Conservation (phyloP, 37 sponge, comb jelly and placozoan genomes). For the Hormiphora californensis region DNA sequence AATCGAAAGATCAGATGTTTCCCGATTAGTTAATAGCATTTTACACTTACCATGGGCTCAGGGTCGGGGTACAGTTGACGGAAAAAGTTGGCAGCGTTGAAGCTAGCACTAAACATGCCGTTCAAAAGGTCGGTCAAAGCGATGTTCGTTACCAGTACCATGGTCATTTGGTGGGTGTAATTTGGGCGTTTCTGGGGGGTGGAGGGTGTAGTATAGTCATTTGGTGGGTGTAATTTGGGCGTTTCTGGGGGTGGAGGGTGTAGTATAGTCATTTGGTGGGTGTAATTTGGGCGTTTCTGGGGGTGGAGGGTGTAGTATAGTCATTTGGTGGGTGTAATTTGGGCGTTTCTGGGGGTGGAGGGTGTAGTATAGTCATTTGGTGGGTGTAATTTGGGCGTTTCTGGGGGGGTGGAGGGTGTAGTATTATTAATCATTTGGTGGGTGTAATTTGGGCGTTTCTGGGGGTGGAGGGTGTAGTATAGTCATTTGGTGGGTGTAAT, state of each 20-base stretch:
- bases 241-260: too few relatives aligned
- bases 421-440: conserved; percentile 11
- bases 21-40: too few relatives aligned
- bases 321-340: too few relatives aligned
- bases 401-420: background rate
- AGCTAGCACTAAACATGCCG: conserved; percentile 47
- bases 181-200: conserved; percentile 6
- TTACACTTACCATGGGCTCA: conserved; percentile 9
- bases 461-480: background rate
- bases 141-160: conserved; percentile 43
- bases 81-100: conserved; percentile 40
- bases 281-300: too few relatives aligned
- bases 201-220: too few relatives aligned
- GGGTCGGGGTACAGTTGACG: background rate
- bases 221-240: too few relatives aligned
- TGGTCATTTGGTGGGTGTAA: conserved; percentile 44
- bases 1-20: too few relatives aligned
- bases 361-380: too few relatives aligned
- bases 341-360: too few relatives aligned
- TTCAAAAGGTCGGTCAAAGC: conserved; percentile 35
- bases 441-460: conserved; percentile 24
- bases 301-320: too few relatives aligned
- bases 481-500: conserved; percentile 45
- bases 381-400: too few relatives aligned
- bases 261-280: too few relatives aligned